Evolutionary conservation across 2,113 vertebrate species (phyloP), one percentile per base, ranked within the genome.

Genomic region (Ammodytes marinus): DNA sequence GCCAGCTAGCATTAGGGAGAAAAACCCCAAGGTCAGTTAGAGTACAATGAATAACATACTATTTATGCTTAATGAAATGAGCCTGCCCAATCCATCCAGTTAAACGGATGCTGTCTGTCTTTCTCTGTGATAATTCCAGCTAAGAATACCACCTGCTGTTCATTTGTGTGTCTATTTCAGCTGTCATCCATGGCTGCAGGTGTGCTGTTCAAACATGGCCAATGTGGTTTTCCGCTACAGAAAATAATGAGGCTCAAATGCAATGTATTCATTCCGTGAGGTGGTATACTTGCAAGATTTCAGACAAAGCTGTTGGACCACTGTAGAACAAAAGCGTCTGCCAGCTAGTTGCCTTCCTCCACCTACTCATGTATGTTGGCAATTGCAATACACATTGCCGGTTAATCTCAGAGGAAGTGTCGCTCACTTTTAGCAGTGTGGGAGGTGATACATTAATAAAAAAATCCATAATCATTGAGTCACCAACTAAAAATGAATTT

Each of bases 81-180:
- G 78, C 81, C 66, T 71, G 43, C 40, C 73, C 69, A 53, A 76
- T 81, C 82, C 87, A 90, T 83, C 61, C 80, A 59, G 77, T 61
- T 27, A 64, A 59, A 49, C 39, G 60, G n/a, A 74, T 80, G 83
- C 77, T 61, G 57, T 79, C 74, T 85, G 72, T 80, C 59, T 43
- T 82, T 74, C 82, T 81, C 87, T 83, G 88, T 85, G 63, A 74
- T 83, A 74, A 86, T 86, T 90, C 82, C 77, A 77, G 80, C 82
- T 89, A 93, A 93, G 93, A 94, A 93, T 94, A 93, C 77, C 91
- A 81, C 88, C 89, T 90, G 88, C 93, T 92, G 88, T 88, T 91
- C 80, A 89, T 92, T 91, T 91, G 79, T 69, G 54, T 82, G 74
- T 82, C 72, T 63, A 17, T 88, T 82, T 89, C 55, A 79, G 80